These are phyloP conservation scores for Pterocles orientalis DNA, from an alignment of 2,113 vertebrate species.

Conservation along the genomic window DNA sequence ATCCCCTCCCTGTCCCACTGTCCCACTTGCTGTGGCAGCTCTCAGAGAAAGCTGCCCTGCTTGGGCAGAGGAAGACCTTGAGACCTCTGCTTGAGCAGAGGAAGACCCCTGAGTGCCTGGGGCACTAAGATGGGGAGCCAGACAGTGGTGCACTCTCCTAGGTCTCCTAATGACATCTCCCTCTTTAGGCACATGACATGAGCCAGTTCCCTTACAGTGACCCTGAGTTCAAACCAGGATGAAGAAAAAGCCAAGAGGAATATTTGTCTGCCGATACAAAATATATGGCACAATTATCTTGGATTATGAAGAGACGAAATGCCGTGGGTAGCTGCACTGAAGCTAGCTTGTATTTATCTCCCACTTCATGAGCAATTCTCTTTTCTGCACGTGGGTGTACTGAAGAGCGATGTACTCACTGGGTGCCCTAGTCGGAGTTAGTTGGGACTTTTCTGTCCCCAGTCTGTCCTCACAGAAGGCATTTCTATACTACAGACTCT, in stretches of 20 bases:
- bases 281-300: not conserved
- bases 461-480: not conserved
- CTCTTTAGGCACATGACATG: not conserved
- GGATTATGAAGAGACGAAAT: not conserved
- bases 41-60: not conserved
- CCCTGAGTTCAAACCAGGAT: not conserved
- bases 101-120: not conserved
- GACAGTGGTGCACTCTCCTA: not conserved
- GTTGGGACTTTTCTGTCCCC: not conserved
- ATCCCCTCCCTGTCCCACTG: not conserved
- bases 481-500: not conserved
- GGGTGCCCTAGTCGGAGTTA: not conserved
- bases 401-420: rapidly evolving
- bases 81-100: not conserved
- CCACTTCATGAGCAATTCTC: not conserved
- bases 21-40: not conserved
- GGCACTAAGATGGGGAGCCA: not conserved
- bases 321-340: not conserved
- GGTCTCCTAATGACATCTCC: not conserved
- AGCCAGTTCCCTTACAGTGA: not conserved
- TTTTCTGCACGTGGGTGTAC: not conserved
- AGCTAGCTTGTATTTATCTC: not conserved
- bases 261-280: not conserved
- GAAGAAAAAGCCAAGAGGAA: not conserved
- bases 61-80: not conserved